These are phyloP conservation scores for Coluber constrictor DNA, from an alignment of 2,797 vertebrate species.

Conservation along the genomic window DNA sequence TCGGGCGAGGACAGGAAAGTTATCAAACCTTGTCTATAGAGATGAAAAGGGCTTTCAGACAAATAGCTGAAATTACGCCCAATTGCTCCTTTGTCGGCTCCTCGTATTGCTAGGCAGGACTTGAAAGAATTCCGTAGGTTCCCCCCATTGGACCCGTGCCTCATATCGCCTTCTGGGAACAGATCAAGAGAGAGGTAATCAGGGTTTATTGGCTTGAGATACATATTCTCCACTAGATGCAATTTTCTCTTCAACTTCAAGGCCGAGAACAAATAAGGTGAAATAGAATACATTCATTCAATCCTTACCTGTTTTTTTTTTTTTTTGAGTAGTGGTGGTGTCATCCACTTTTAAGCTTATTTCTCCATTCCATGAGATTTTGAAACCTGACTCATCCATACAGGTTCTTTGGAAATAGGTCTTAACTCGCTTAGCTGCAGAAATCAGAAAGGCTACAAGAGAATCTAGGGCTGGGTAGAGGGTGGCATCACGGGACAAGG, in stretches of 20 bases:
- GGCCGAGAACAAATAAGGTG: neutral
- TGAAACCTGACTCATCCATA: neutral
- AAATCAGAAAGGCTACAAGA: neutral
- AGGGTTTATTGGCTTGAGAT: neutral
- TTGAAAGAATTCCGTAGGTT: neutral
- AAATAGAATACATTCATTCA: neutral
- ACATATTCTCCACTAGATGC: neutral
- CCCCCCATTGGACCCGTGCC: neutral
- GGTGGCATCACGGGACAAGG: neutral
- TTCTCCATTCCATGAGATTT: neutral
- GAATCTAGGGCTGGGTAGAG: neutral
- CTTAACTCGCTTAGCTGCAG: no score
- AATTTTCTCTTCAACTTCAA: neutral
- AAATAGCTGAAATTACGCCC: neutral
- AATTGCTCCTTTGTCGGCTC: neutral
- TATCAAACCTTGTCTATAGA: neutral
- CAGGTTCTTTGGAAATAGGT: neutral
- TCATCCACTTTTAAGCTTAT: neutral
- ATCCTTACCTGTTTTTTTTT: neutral
- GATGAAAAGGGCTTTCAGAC: constrained; percentile 31
- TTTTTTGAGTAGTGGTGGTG: neutral
- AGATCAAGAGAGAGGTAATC: neutral
- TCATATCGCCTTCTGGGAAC: neutral
- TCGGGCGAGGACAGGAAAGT: neutral
- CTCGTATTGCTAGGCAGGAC: neutral